Evolutionary conservation across 92 coral and sea anemone species (phyloP).

Genomic region (Porites evermanni): DNA sequence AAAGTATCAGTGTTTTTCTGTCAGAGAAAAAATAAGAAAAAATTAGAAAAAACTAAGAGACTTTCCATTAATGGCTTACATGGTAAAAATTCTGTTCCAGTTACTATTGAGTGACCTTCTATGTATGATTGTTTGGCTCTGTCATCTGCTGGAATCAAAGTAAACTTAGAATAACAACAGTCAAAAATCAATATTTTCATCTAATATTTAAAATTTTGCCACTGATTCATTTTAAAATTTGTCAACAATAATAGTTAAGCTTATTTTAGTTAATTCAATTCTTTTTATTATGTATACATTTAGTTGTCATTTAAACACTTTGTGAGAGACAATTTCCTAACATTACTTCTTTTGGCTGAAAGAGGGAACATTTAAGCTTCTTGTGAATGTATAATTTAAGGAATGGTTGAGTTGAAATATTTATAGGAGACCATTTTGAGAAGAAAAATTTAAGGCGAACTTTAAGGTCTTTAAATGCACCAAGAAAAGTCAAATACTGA

Average conservation of each 20-base stretch:
- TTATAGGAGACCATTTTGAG: constrained; percentile 19
- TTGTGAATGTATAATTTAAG: constrained; percentile 21
- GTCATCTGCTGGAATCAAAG: constrained; percentile 40
- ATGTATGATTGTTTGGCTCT: constrained; percentile 43
- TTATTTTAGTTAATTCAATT: not conserved
- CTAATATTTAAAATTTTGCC: not conserved
- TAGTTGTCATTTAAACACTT: not conserved
- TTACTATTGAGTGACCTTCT: constrained; percentile 37
- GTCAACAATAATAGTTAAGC: constrained; percentile 22
- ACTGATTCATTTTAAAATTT: constrained; percentile 11
- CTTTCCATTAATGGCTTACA: constrained; percentile 15
- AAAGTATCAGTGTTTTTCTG: no score
- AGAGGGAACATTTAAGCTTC: not conserved
- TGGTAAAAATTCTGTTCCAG: constrained; percentile 47
- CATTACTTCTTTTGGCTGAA: not conserved
- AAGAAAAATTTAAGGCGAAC: not conserved
- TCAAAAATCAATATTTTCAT: not conserved
- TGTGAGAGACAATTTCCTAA: not conserved
- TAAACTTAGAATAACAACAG: not conserved
- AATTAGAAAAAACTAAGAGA: no score
- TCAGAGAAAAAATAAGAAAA: no score
- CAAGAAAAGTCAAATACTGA: not conserved
- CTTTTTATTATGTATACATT: constrained; percentile 3
- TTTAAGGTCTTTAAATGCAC: not conserved
- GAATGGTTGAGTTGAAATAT: constrained; percentile 31